Conservation (phyloP, 2,888 invertebrate species). For the Sclerodermus sp. region DNA sequence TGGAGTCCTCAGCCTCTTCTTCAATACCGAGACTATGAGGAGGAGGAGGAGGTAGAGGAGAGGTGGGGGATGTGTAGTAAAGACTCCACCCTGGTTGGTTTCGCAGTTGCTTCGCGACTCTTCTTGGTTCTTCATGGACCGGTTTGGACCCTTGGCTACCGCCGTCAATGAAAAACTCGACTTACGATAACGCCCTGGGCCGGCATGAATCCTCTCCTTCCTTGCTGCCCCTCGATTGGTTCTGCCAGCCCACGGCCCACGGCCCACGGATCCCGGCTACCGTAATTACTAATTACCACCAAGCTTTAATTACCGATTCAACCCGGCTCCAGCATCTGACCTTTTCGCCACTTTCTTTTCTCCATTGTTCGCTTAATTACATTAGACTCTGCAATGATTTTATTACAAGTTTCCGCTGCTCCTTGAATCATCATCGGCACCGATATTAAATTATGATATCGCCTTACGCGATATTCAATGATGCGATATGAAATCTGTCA, state of each 20-base stretch:
- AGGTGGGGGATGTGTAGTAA: background rate
- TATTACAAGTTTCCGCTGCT: no score
- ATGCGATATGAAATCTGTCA: background rate
- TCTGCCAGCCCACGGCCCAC: no score
- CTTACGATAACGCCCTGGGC: conserved; percentile 40
- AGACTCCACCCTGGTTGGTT: background rate
- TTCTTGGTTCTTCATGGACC: conserved; percentile 35
- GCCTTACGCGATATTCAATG: conserved; percentile 28
- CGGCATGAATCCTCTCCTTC: background rate
- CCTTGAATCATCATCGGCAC: no score
- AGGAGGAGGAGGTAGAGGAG: conserved; percentile 3
- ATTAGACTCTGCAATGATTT: no score
- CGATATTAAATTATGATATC: no score
- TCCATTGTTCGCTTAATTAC: no score
- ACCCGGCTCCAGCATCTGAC: no score
- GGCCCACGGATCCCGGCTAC: conserved; percentile 29
- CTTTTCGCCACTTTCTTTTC: no score
- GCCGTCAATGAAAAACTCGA: conserved; percentile 52
- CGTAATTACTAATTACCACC: conserved; percentile 53
- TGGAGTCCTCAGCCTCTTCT: no score
- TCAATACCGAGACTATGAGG: no score
- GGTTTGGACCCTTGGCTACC: conserved; percentile 43
- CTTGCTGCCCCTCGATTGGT: conserved; percentile 1
- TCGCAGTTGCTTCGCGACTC: conserved; percentile 1
- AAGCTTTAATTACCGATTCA: conserved; percentile 44